phyloP scores from a whole-genome alignment of 2,797 vertebrate genomes.

The Podarcis siculus region DNA sequence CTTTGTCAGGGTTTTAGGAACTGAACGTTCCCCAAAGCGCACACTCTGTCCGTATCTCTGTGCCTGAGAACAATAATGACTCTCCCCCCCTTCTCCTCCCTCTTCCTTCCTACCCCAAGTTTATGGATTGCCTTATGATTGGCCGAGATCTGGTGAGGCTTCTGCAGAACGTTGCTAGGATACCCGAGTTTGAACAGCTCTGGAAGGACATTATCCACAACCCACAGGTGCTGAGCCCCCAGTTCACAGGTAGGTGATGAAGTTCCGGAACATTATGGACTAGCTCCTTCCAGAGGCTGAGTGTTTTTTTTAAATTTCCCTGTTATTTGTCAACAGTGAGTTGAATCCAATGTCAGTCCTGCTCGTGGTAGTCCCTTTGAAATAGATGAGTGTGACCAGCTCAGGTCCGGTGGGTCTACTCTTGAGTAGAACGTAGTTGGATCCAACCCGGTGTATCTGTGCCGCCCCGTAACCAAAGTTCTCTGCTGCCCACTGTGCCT shows the following conservation, averaged over 20 bases:
- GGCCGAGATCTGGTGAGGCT: constrained; percentile 94
- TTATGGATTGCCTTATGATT: constrained; percentile 96
- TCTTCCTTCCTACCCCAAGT: constrained; percentile 74
- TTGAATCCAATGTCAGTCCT: too few relatives aligned
- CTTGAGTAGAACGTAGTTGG: too few relatives aligned
- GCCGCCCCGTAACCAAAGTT: too few relatives aligned
- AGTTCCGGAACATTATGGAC: not conserved
- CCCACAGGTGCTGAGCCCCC: constrained; percentile 88
- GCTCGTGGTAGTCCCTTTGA: too few relatives aligned
- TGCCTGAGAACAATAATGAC: constrained; percentile 1
- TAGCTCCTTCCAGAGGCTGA: not conserved
- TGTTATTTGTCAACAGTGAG: too few relatives aligned
- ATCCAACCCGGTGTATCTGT: too few relatives aligned
- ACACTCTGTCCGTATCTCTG: constrained; percentile 10
- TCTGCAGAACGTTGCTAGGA: constrained; percentile 93
- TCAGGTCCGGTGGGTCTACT: too few relatives aligned
- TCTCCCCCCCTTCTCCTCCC: not conserved
- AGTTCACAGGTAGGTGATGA: constrained; percentile 83
- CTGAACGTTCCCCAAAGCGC: not conserved
- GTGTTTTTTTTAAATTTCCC: too few relatives aligned
- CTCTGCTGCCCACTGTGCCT: too few relatives aligned
- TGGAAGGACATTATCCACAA: constrained; percentile 96
- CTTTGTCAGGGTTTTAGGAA: not conserved
- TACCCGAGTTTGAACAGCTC: constrained; percentile 93
- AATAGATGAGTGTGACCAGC: too few relatives aligned